Evolutionary conservation across 92 coral and sea anemone species (phyloP).

Genomic region (Bergia puertoricense): DNA sequence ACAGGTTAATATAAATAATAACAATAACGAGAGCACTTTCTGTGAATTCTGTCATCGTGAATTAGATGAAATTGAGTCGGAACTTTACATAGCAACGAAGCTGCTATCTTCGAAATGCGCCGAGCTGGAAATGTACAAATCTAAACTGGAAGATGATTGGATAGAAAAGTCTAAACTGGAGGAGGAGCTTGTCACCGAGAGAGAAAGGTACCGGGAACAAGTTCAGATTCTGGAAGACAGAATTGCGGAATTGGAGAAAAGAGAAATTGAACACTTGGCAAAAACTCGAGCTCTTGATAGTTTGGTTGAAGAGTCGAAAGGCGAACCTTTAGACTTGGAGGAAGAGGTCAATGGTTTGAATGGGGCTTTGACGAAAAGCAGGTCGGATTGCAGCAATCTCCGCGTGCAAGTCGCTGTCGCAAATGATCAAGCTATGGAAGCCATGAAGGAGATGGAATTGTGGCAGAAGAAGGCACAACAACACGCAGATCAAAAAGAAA

Average conservation of each 20-base stretch:
- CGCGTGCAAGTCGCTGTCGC: constrained; percentile 54
- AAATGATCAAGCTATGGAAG: constrained; percentile 63
- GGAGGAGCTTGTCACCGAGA: constrained; percentile 58
- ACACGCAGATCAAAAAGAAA: constrained; percentile 56
- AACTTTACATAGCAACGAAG: constrained; percentile 54
- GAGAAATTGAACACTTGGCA: not conserved
- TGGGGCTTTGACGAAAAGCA: constrained; percentile 51
- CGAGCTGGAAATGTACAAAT: constrained; percentile 61
- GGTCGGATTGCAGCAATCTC: constrained; percentile 52
- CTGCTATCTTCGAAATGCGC: constrained; percentile 54
- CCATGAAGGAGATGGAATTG: constrained; percentile 60
- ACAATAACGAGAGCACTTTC: not conserved
- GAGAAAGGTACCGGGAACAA: constrained; percentile 51
- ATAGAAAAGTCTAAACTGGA: constrained; percentile 65
- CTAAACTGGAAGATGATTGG: constrained; percentile 62
- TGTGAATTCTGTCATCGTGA: constrained; percentile 26
- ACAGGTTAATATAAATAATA: not conserved
- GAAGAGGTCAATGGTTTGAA: constrained; percentile 57
- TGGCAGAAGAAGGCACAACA: constrained; percentile 75
- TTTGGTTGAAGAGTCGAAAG: constrained; percentile 36
- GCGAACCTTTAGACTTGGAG: constrained; percentile 49
- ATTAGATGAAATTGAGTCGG: constrained; percentile 52
- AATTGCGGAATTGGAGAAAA: constrained; percentile 16
- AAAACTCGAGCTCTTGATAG: constrained; percentile 49
- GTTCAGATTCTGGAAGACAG: constrained; percentile 37